phyloP scores from a whole-genome alignment of 1,140 invertebrate genomes.

The Drosophila subpulchrella region DNA sequence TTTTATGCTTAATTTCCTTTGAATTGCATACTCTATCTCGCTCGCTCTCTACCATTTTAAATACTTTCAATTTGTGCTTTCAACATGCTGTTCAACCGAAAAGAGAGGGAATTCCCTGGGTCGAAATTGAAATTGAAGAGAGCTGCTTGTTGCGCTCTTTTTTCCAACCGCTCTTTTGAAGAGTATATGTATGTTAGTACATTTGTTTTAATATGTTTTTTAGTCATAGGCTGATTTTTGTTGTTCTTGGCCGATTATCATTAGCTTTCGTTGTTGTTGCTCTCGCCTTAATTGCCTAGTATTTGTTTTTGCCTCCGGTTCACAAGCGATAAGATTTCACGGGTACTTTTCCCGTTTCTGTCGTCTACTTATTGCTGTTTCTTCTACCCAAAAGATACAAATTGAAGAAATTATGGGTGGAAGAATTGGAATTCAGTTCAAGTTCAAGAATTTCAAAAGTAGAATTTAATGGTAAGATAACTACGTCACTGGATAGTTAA shows the following conservation, averaged over 20 bases:
- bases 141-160: slow-evolving; percentile 8
- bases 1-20: slow-evolving; percentile 80
- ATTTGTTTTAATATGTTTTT: slow-evolving; percentile 60
- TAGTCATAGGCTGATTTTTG: slow-evolving; percentile 27
- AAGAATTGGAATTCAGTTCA: slow-evolving; percentile 18
- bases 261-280: slow-evolving; percentile 39
- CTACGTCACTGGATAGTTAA: slow-evolving; percentile 4
- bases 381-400: slow-evolving; percentile 8
- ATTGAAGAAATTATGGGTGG: neutral
- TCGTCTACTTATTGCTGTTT: slow-evolving; percentile 3
- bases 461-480: neutral
- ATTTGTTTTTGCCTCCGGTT: slow-evolving; percentile 19
- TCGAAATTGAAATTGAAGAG: slow-evolving; percentile 11
- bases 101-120: slow-evolving; percentile 51
- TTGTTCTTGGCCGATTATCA: slow-evolving; percentile 58
- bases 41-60: neutral
- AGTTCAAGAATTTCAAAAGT: slow-evolving; percentile 26
- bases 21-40: slow-evolving; percentile 40
- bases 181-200: slow-evolving; percentile 18
- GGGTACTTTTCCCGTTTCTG: slow-evolving; percentile 47
- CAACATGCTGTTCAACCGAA: slow-evolving; percentile 31
- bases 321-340: slow-evolving; percentile 49
- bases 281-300: slow-evolving; percentile 43
- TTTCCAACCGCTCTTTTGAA: neutral
- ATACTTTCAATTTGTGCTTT: slow-evolving; percentile 35